Evolutionary conservation across 2,888 invertebrate genomes (phyloP).

Genomic region (Oscheius sp.): DNA sequence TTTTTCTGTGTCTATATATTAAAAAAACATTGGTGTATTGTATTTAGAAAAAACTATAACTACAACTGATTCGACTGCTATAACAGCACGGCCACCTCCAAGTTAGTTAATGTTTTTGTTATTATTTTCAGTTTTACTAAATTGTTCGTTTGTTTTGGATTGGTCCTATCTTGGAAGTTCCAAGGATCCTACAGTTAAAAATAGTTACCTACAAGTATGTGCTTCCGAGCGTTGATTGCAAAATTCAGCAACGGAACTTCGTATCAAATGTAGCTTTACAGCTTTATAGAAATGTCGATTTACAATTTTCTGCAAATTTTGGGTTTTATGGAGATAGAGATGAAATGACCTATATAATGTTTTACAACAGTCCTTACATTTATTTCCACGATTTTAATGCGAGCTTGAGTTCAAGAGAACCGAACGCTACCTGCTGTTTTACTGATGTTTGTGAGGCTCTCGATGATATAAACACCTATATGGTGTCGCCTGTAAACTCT

Average conservation of each 20-base stretch:
- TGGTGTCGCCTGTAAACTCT: no score
- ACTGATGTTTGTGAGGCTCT: no score
- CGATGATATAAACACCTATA: neutral
- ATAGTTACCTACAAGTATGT: neutral
- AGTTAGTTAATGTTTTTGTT: neutral
- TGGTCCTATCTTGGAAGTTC: conserved; percentile 4
- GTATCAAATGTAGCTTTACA: neutral
- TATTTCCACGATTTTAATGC: neutral
- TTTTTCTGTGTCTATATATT: no score
- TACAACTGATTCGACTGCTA: neutral
- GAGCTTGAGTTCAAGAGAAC: no score
- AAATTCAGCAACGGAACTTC: neutral
- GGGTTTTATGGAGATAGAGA: neutral
- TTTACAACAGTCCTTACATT: neutral
- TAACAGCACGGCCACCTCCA: neutral
- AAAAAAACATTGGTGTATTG: no score
- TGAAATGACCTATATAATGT: neutral
- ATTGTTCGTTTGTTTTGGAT: conserved; percentile 3
- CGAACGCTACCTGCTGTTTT: no score
- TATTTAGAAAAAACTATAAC: no score
- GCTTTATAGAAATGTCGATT: neutral
- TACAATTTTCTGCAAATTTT: neutral
- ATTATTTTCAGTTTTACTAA: neutral
- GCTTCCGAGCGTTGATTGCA: neutral
- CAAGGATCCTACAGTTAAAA: neutral